Evolutionary conservation across 2,888 invertebrate species (phyloP).

Genomic region (Sphaerophoria rueppellii): DNA sequence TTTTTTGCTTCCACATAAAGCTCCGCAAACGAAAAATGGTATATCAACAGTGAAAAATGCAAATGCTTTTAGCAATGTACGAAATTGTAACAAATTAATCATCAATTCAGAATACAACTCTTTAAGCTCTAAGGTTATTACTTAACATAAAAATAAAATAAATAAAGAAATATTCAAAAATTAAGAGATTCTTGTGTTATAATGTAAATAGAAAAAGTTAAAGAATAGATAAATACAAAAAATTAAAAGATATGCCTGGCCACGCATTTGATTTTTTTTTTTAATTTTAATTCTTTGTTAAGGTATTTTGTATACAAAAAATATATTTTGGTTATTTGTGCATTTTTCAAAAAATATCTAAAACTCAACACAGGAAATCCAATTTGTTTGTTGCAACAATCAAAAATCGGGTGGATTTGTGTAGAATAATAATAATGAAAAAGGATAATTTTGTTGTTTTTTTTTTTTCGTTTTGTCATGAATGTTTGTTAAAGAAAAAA

Average conservation of each 20-base stretch:
- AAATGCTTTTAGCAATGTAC: slow-evolving; percentile 70
- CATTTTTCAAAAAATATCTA: slow-evolving; percentile 52
- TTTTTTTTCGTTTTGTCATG: neutral
- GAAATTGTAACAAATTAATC: slow-evolving; percentile 18
- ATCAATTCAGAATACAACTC: slow-evolving; percentile 72
- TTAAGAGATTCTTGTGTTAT: slow-evolving; percentile 72
- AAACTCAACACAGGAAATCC: slow-evolving; percentile 42
- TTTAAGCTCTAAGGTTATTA: slow-evolving; percentile 68
- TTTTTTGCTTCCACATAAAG: slow-evolving; percentile 68
- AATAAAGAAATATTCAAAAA: slow-evolving; percentile 43
- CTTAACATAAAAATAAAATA: slow-evolving; percentile 59
- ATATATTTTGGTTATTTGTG: slow-evolving; percentile 56
- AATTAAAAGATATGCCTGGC: slow-evolving; percentile 80
- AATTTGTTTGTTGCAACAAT: slow-evolving; percentile 56
- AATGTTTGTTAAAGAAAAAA: slow-evolving; percentile 8
- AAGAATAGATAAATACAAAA: slow-evolving; percentile 30
- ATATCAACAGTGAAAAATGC: slow-evolving; percentile 64
- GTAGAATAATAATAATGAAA: slow-evolving; percentile 26
- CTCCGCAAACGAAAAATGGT: slow-evolving; percentile 67
- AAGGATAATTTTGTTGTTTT: slow-evolving; percentile 18
- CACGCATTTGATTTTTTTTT: slow-evolving; percentile 80
- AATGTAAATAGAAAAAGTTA: slow-evolving; percentile 74
- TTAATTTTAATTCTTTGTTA: slow-evolving; percentile 49
- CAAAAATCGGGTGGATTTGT: slow-evolving; percentile 49
- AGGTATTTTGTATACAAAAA: slow-evolving; percentile 48